Percentiles rank a stretch among this genome's conserved stretches.
These are phyloP conservation scores for Takifugu rubripes DNA, from an alignment of 2,797 vertebrate species.

Conservation along the genomic window DNA sequence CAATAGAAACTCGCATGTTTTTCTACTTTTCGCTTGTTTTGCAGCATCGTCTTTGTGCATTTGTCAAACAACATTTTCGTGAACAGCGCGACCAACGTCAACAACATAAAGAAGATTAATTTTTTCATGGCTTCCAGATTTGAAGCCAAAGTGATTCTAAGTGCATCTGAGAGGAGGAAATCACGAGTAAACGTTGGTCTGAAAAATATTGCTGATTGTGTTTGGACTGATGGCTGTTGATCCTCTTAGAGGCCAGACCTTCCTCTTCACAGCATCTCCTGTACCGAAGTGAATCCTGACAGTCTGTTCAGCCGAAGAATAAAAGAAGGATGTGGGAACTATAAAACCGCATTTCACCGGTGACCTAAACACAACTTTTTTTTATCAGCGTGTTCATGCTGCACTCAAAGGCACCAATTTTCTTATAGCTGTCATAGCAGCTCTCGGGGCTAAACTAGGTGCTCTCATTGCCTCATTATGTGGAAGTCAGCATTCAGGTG, in stretches of 20 bases:
- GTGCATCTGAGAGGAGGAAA: conserved; percentile 11
- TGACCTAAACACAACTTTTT: conserved; percentile 96
- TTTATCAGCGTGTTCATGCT: conserved; percentile 98
- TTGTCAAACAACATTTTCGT: conserved; percentile 47
- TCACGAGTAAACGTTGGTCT: conserved; percentile 3
- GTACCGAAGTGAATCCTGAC: conserved; percentile 36
- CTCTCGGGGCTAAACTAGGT: conserved; percentile 41
- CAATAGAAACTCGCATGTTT: conserved; percentile 50
- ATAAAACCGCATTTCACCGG: conserved; percentile 82
- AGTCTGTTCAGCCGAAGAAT: conserved; percentile 32
- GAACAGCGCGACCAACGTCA: conserved; percentile 11
- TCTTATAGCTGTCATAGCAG: conserved; percentile 64
- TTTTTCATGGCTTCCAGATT: conserved; percentile 13
- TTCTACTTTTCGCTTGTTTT: conserved; percentile 35
- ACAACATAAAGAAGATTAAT: conserved; percentile 62
- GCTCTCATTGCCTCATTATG: conserved; percentile 23
- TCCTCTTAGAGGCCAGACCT: conserved; percentile 39
- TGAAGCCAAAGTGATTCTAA: conserved; percentile 20
- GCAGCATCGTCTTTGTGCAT: conserved; percentile 32
- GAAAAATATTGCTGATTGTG: conserved; percentile 4
- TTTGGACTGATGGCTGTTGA: conserved; percentile 22
- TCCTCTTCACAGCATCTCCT: conserved; percentile 24
- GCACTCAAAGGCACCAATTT: conserved; percentile 81
- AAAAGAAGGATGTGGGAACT: conserved; percentile 37
- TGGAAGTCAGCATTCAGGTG: no score